Percentiles rank a stretch among this genome's conserved stretches.
Evolutionary conservation across 37 sponge, comb jelly and placozoan species (phyloP).

Genomic region (Chondrilla cf. caribensis): DNA sequence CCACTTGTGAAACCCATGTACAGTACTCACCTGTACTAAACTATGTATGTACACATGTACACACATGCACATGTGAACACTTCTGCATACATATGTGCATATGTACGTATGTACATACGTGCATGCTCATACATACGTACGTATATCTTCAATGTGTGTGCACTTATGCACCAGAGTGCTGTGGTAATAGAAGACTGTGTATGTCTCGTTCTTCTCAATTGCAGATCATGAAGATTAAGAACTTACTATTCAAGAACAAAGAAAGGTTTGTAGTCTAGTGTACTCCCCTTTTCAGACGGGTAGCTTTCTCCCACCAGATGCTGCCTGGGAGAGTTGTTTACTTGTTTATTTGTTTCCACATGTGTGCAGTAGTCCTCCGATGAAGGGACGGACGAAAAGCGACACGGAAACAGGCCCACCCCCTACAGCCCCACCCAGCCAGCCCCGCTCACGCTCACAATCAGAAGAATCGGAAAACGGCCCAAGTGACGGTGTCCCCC

Average conservation of each 20-base stretch:
- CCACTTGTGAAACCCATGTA: not conserved
- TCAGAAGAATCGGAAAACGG: not conserved
- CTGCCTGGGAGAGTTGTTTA: not conserved
- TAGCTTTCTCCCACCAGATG: not conserved
- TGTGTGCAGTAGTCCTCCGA: too few relatives aligned
- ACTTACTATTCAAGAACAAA: not conserved
- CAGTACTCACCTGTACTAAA: not conserved
- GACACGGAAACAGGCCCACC: slow-evolving; percentile 6
- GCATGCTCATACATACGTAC: not conserved
- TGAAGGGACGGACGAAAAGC: not conserved
- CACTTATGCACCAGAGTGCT: not conserved
- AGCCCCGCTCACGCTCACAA: not conserved
- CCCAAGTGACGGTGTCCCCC: not conserved
- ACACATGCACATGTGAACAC: not conserved
- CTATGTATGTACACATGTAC: too few relatives aligned
- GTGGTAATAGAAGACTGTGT: not conserved
- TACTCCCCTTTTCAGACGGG: too few relatives aligned
- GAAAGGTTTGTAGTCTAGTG: not conserved
- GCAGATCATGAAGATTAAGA: not conserved
- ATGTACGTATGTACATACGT: not conserved
- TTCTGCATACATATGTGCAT: not conserved
- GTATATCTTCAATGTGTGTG: not conserved
- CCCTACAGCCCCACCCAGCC: slow-evolving; percentile 4
- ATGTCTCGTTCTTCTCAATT: not conserved
- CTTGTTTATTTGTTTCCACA: not conserved